Conservation (phyloP, 1,140 invertebrate species). For the Aradophagus sp. region DNA sequence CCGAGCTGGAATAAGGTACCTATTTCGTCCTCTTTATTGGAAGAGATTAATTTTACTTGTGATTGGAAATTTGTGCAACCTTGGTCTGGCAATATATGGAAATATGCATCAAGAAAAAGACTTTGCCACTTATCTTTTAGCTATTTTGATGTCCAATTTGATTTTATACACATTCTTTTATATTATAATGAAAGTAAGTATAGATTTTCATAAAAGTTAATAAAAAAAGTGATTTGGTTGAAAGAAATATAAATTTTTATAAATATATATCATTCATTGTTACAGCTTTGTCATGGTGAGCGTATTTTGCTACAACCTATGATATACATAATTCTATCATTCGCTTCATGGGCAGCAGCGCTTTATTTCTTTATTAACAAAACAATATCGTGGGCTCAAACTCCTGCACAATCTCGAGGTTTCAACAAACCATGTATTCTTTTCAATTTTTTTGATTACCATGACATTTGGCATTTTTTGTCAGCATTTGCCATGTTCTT, state of each 20-base stretch:
- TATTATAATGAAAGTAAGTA: conserved; percentile 87
- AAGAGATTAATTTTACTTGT: conserved; percentile 77
- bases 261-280: too few relatives aligned
- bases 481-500: conserved; percentile 91
- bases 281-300: conserved; percentile 82
- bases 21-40: conserved; percentile 65
- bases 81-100: conserved; percentile 83
- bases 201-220: not conserved
- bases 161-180: conserved; percentile 89
- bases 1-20: conserved; percentile 59
- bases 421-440: conserved; percentile 85
- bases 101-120: conserved; percentile 79
- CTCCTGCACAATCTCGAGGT: conserved; percentile 85
- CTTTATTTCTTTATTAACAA: conserved; percentile 86
- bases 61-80: conserved; percentile 85
- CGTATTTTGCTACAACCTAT: conserved; percentile 78
- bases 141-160: conserved; percentile 88
- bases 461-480: conserved; percentile 93
- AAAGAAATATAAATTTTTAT: conserved; percentile 15
- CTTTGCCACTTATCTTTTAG: conserved; percentile 88
- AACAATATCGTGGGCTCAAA: conserved; percentile 86
- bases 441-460: conserved; percentile 88
- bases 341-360: conserved; percentile 81
- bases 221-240: conserved; percentile 5
- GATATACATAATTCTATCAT: conserved; percentile 80